phyloP scores from a whole-genome alignment of 2,113 vertebrate genomes.

The Crotophaga sulcirostris region DNA sequence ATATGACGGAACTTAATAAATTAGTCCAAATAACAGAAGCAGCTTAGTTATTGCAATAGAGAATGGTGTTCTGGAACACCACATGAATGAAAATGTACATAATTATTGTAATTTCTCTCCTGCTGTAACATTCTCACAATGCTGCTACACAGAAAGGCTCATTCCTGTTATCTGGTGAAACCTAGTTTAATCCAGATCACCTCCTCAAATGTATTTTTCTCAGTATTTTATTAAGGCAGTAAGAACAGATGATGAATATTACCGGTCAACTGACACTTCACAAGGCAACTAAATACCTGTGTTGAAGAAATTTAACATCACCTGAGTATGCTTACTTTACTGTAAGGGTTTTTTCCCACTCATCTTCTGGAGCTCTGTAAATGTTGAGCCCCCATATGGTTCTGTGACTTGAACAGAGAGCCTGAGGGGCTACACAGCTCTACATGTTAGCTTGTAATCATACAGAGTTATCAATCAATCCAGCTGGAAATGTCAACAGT shows the following conservation, averaged over 20 bases:
- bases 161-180: not conserved
- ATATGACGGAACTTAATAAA: not conserved
- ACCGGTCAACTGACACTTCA: not conserved
- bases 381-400: constrained; percentile 8
- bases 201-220: not conserved
- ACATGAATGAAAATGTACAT: not conserved
- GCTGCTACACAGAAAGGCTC: not conserved
- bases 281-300: not conserved
- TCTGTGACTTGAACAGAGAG: constrained; percentile 2
- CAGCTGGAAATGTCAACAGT: constrained; percentile 25
- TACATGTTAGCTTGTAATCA: constrained; percentile 27
- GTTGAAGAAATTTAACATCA: not conserved
- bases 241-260: not conserved
- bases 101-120: not conserved
- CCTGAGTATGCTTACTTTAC: not conserved
- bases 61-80: not conserved
- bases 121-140: not conserved
- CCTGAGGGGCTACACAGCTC: constrained; percentile 31
- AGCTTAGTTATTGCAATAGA: not conserved
- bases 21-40: not conserved
- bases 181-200: not conserved
- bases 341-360: not conserved
- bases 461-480: constrained; percentile 21
- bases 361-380: not conserved
- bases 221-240: not conserved